phyloP scores from a whole-genome alignment of 2,888 invertebrate genomes.

The Oxystoma pomonae region DNA sequence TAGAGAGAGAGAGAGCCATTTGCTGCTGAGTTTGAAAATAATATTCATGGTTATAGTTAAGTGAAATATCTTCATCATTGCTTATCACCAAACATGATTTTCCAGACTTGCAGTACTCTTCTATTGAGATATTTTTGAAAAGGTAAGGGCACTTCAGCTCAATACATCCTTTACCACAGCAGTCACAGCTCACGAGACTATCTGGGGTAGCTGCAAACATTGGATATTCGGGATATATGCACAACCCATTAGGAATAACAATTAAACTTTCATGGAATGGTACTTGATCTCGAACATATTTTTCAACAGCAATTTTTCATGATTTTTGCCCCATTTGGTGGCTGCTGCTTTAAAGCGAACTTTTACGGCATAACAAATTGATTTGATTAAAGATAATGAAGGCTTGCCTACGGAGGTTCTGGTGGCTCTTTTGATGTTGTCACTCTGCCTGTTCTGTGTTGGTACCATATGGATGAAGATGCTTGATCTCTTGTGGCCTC shows the following conservation, averaged over 20 bases:
- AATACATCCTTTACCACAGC: constrained; percentile 16
- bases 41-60: background rate
- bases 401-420: too few species aligned
- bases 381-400: too few species aligned
- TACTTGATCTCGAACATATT: background rate
- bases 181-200: constrained; percentile 11
- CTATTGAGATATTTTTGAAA: constrained; percentile 5
- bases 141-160: constrained; percentile 18
- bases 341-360: too few species aligned
- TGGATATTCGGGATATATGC: background rate
- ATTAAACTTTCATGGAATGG: background rate
- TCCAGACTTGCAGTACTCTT: constrained; percentile 3
- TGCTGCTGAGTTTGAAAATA: background rate
- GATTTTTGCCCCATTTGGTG: too few species aligned
- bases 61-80: background rate
- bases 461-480: too few species aligned
- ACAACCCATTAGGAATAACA: background rate
- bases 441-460: too few species aligned
- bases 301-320: background rate
- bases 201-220: constrained; percentile 15
- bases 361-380: too few species aligned
- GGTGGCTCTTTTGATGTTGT: too few species aligned
- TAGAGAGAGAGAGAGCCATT: too few species aligned
- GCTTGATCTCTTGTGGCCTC: too few species aligned
- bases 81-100: background rate